Base-by-base conservation (phyloP, 2,797 vertebrate species). In the Etheostoma perlongum region DNA sequence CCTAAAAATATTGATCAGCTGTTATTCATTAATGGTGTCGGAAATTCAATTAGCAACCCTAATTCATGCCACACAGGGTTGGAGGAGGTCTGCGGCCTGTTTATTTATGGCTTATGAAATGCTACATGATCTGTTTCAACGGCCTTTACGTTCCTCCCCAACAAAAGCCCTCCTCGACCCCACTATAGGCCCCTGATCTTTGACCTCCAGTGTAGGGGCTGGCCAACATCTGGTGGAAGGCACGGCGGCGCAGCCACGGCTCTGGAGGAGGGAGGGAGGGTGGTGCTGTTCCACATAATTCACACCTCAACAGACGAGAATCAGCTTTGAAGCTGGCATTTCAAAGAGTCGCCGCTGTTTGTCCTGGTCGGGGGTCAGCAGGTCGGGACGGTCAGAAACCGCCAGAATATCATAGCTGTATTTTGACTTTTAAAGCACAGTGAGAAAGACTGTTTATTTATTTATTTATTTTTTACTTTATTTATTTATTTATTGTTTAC, bases 61-160 rank as follows among this genome's bases (percentile, higher is more conserved):
- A 89, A 92, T 82, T 88, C 81, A 90, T 86, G 85, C 74, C 85
- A 89, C 79, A 62, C 86, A 75, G 85, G 85, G 88, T 90, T 84
- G 5, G 9, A 18, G 15, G 36, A 69, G 80, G 78, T 65, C 1
- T 44, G 13, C n/a, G 8, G 44, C n/a, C 23, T 83, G 90, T 91
- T 89, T 85, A 74, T 75, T 77, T 79, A 14, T 70, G 49, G 82
- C 86, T 88, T 85, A 85, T 85, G 81, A 81, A 89, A 78, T 83
- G 81, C 79, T 77, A 49, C 57, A 48, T 5, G 64, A 48, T 74
- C 83, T 81, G 78, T 36, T 85, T 82, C 82, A 66, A 67, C 7
- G 13, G 54, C 47, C 40, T 18, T 15, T 33, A 59, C 7, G 55
- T 74, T 73, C 25, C 73, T 63, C 49, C 25, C 53, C 18, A n/a